phyloP scores from a whole-genome alignment of 1,140 invertebrate genomes.

The Drosophila kikkawai region DNA sequence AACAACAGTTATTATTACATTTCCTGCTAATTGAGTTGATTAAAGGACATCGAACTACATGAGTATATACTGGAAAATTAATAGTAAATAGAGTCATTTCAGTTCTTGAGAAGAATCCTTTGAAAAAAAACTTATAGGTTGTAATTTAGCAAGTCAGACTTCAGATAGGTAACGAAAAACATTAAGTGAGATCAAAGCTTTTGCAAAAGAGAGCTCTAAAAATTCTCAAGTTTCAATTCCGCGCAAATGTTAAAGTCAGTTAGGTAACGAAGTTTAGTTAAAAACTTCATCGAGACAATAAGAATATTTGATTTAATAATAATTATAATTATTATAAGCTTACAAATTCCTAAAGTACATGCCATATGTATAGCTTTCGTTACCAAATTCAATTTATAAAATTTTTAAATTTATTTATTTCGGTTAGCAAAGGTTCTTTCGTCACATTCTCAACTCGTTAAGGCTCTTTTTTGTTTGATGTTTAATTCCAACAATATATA shows the following conservation, averaged over 20 bases:
- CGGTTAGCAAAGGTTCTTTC: no score
- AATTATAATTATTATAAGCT: no score
- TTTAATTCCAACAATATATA: constrained; percentile 30
- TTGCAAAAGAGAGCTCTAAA: no score
- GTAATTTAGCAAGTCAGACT: neutral
- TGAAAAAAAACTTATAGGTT: neutral
- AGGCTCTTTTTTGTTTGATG: neutral
- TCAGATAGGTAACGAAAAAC: neutral
- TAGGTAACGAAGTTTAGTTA: no score
- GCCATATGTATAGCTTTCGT: neutral
- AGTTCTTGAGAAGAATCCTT: neutral
- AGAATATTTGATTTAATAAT: no score
- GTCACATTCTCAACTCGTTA: constrained; percentile 1
- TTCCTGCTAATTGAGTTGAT: constrained; percentile 77
- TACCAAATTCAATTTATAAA: neutral
- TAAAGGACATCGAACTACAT: constrained; percentile 65
- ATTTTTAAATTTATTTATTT: no score
- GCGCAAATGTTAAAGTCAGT: no score
- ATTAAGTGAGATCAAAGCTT: no score
- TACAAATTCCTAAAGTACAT: no score
- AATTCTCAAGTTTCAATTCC: no score
- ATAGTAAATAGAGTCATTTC: constrained; percentile 1
- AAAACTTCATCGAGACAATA: no score
- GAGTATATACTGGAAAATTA: neutral
- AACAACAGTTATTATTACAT: constrained; percentile 74